Evolutionary conservation across 1,140 invertebrate species (phyloP).

Genomic region (Steinernema feltiae): DNA sequence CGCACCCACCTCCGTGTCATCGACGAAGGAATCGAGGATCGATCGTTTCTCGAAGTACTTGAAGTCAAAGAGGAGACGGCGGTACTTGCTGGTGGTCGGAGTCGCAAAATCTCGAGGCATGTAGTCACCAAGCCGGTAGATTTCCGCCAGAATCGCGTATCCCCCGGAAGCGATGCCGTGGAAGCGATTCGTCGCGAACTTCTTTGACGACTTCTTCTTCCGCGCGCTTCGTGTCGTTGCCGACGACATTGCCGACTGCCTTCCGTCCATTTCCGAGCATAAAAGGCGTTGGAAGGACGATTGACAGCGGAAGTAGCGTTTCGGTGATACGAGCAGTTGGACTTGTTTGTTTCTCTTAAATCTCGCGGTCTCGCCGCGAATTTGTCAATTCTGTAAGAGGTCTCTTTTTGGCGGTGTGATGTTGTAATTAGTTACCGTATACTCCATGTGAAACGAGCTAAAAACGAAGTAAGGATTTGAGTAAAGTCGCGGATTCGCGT

Average conservation of each 20-base stretch:
- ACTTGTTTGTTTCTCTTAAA: background rate
- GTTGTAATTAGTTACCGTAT: too few relatives aligned
- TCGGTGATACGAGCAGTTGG: background rate
- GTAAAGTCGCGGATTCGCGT: background rate
- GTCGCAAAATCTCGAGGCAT: background rate
- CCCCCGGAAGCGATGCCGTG: background rate
- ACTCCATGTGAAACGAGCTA: too few relatives aligned
- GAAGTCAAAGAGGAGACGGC: background rate
- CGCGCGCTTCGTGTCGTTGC: background rate
- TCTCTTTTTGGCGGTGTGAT: too few relatives aligned
- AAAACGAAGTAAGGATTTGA: too few relatives aligned
- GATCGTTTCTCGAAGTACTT: constrained; percentile 4
- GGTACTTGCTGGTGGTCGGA: background rate
- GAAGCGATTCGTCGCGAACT: constrained; percentile 3
- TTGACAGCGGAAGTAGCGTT: too few relatives aligned
- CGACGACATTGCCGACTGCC: constrained; percentile 1
- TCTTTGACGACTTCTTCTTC: background rate
- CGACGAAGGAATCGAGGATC: background rate
- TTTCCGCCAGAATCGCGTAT: background rate
- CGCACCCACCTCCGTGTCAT: background rate
- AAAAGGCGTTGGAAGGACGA: too few relatives aligned
- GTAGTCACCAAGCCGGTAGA: background rate
- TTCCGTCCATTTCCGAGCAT: background rate
- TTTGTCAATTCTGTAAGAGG: too few relatives aligned
- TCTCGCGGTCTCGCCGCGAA: background rate